Evolutionary conservation across 2,113 vertebrate species (phyloP).

Genomic region (Varanus komodoensis): DNA sequence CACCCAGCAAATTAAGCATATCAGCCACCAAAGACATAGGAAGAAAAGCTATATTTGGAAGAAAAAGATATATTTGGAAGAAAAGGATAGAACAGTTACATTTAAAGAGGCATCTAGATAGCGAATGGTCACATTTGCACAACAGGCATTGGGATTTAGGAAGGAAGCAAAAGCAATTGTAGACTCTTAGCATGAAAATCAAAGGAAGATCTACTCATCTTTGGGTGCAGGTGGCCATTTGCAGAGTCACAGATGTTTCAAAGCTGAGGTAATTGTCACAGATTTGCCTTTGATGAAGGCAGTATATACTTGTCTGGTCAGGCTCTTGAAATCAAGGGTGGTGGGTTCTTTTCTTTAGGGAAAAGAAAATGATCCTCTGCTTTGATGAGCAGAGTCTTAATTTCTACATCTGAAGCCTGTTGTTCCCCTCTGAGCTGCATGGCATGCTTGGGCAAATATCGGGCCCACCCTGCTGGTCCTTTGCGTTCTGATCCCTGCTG

Average conservation of each 20-base stretch:
- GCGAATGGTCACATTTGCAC: not conserved
- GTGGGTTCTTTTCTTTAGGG: not conserved
- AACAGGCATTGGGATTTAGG: not conserved
- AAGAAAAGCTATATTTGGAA: conserved; percentile 17
- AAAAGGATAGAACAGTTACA: conserved; percentile 7
- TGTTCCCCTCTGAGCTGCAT: not conserved
- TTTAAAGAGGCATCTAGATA: not conserved
- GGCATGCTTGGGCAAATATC: not conserved
- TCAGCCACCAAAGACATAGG: conserved; percentile 12
- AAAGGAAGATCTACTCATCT: conserved; percentile 2
- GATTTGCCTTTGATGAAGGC: not conserved
- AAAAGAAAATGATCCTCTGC: not conserved
- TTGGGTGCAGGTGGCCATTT: not conserved
- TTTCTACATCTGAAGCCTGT: not conserved
- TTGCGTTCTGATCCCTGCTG: too few relatives aligned
- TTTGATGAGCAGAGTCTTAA: not conserved
- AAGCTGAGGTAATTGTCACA: not conserved
- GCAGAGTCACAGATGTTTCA: not conserved
- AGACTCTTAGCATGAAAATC: conserved; percentile 13
- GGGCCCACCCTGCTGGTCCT: not conserved
- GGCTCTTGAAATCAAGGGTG: not conserved
- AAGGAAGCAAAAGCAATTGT: not conserved
- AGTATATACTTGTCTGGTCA: not conserved
- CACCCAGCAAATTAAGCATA: conserved; percentile 31
- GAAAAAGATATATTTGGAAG: conserved; percentile 17